Evolutionary conservation across 2,888 invertebrate species (phyloP).

Genomic region (Halocaridina rubra): DNA sequence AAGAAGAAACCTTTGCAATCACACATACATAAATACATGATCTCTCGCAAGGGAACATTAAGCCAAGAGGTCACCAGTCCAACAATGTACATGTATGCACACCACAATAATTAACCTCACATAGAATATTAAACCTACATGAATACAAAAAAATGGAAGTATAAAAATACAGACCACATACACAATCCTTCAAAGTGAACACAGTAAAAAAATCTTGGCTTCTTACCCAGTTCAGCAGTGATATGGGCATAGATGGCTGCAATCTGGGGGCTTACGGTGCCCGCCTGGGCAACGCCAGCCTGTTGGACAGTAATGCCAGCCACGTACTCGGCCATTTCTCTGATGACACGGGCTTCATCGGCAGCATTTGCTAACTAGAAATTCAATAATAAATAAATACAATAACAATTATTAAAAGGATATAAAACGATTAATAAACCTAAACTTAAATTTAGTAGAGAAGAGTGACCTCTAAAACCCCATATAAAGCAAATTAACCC

Average conservation of each 20-base stretch:
- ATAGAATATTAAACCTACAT: background rate
- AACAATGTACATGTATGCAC: background rate
- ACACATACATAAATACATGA: no score
- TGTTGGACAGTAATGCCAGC: slow-evolving; percentile 59
- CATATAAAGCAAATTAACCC: no score
- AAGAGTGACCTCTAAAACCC: no score
- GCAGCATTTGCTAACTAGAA: slow-evolving; percentile 62
- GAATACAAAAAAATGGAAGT: background rate
- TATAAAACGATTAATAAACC: no score
- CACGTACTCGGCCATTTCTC: slow-evolving; percentile 60
- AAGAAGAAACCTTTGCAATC: no score
- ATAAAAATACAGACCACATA: background rate
- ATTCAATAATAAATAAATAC: no score
- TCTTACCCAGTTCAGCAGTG: slow-evolving; percentile 59
- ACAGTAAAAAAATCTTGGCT: background rate
- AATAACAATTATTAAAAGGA: no score
- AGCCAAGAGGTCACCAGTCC: no score
- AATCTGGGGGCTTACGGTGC: slow-evolving; percentile 56
- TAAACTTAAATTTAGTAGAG: no score
- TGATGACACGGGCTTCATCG: slow-evolving; percentile 57
- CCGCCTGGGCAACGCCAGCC: slow-evolving; percentile 39
- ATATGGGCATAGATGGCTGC: slow-evolving; percentile 49
- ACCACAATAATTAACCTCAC: background rate
- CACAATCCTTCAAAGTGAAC: background rate
- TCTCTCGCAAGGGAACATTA: no score